Evolutionary conservation across 2,113 vertebrate species (phyloP).

Genomic region (Manacus vitellinus): DNA sequence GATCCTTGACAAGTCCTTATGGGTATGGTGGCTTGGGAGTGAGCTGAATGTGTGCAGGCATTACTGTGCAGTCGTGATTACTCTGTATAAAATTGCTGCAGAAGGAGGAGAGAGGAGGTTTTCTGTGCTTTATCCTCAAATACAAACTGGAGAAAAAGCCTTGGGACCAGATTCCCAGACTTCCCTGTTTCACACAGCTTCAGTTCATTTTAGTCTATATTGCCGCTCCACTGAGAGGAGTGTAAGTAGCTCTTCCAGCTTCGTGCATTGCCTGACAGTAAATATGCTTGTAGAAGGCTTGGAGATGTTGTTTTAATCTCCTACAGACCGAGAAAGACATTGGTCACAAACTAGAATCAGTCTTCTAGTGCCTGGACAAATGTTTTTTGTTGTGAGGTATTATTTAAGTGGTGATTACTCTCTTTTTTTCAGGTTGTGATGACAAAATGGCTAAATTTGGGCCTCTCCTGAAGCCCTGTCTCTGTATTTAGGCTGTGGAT

Average conservation of each 20-base stretch:
- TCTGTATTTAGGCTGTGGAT: neutral
- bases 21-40: fast-evolving
- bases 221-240: neutral
- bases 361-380: neutral
- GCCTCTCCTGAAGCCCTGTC: neutral
- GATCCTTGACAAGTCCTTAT: neutral
- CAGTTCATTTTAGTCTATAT: neutral
- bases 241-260: fast-evolving
- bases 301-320: neutral
- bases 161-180: neutral
- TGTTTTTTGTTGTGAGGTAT: neutral
- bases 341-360: neutral
- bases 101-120: neutral
- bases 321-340: neutral
- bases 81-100: neutral
- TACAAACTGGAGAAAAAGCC: neutral
- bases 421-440: neutral
- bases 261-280: neutral
- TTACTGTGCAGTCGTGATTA: neutral
- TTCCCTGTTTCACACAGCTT: neutral
- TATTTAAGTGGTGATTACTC: neutral
- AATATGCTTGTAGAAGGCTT: neutral
- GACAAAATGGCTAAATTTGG: neutral
- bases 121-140: neutral
- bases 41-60: neutral